Evolutionary conservation across 1,140 invertebrate genomes (phyloP).

Genomic region (Nixonia krombeini): DNA sequence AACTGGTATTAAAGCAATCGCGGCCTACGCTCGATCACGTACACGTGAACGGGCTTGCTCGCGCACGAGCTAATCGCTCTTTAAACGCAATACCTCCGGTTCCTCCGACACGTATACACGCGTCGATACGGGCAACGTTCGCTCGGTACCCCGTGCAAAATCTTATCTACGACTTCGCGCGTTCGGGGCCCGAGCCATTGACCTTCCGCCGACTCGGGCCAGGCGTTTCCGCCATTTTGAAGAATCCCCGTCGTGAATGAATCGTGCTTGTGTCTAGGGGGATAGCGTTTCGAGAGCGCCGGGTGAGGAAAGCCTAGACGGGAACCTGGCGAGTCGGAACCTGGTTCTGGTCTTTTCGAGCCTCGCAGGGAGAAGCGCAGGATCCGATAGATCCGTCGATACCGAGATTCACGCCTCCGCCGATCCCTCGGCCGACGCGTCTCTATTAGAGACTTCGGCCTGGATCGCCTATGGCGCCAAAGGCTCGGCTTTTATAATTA

Average conservation of each 20-base stretch:
- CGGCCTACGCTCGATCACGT: not conserved
- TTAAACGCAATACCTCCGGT: constrained; percentile 2
- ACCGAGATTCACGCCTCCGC: constrained; percentile 6
- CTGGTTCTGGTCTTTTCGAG: no score
- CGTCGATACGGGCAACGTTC: no score
- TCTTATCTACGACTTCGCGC: no score
- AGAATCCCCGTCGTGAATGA: no score
- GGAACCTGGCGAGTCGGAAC: no score
- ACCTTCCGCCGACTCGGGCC: not conserved
- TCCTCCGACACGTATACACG: not conserved
- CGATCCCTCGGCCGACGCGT: constrained; percentile 4
- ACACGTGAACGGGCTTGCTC: not conserved
- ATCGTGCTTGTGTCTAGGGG: no score
- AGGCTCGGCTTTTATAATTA: constrained; percentile 13
- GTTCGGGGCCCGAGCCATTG: no score
- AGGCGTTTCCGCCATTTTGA: not conserved
- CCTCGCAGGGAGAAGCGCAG: not conserved
- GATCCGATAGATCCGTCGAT: constrained; percentile 1
- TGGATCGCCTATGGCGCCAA: constrained; percentile 12
- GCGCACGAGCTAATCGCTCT: constrained; percentile 4
- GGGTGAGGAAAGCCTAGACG: no score
- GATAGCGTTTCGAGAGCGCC: no score
- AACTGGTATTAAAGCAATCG: not conserved
- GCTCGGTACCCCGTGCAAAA: not conserved
- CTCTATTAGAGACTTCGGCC: constrained; percentile 9